phyloP scores from a whole-genome alignment of 2,113 vertebrate genomes.

The Phalacrocorax aristotelis region DNA sequence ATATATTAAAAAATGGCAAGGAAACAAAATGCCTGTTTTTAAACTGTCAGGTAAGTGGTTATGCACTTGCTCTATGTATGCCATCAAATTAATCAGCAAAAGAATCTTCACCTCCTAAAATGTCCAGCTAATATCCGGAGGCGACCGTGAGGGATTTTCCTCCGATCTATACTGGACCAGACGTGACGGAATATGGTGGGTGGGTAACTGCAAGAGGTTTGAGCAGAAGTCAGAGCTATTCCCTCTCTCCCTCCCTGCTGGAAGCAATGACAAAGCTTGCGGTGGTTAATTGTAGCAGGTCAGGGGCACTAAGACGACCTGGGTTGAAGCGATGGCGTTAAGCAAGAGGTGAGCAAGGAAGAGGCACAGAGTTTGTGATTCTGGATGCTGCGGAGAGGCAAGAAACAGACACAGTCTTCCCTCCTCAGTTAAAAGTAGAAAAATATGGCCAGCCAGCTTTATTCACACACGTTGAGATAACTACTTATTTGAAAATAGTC shows the following conservation, averaged over 20 bases:
- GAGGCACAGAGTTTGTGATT: neutral
- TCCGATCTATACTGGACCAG: neutral
- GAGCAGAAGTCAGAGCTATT: neutral
- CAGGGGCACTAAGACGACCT: neutral
- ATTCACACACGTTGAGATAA: neutral
- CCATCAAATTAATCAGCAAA: neutral
- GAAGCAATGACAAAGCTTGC: fast-evolving
- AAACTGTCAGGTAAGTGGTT: neutral
- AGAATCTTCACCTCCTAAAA: neutral
- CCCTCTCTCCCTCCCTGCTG: neutral
- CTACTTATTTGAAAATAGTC: slow-evolving; percentile 30
- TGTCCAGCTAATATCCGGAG: neutral
- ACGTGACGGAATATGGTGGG: neutral
- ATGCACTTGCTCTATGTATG: neutral
- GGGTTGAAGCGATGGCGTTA: fast-evolving
- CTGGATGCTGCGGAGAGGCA: neutral
- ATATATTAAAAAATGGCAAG: neutral
- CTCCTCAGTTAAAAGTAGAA: neutral
- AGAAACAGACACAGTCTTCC: neutral
- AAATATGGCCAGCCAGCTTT: neutral
- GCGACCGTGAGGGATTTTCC: neutral
- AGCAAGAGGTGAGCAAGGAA: neutral
- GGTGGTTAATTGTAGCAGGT: neutral
- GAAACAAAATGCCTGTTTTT: neutral
- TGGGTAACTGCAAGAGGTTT: neutral